Conservation (phyloP, 2,888 invertebrate genomes). For the Thereva unica region DNA sequence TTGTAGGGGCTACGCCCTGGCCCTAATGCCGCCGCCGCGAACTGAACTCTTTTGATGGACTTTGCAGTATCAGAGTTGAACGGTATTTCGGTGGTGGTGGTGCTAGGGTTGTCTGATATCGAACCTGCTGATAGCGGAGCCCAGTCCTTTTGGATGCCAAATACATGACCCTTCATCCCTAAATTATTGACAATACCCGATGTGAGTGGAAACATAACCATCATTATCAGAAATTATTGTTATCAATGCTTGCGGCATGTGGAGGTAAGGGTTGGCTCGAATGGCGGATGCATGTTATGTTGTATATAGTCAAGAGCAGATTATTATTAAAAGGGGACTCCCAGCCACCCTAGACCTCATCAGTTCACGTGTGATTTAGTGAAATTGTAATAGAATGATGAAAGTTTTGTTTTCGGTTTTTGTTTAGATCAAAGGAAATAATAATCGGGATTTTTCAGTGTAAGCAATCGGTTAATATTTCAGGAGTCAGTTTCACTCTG, state of each 20-base stretch:
- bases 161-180: slow-evolving; percentile 31
- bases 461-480: too few species aligned
- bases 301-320: too few species aligned
- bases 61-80: neutral
- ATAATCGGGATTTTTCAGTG: too few species aligned
- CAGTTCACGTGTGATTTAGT: too few species aligned
- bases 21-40: slow-evolving; percentile 1
- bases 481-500: too few species aligned
- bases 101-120: neutral
- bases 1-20: slow-evolving; percentile 14
- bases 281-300: too few species aligned
- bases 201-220: slow-evolving; percentile 30
- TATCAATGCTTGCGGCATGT: slow-evolving; percentile 23
- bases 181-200: slow-evolving; percentile 33
- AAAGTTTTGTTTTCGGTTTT: too few species aligned
- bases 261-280: neutral
- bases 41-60: slow-evolving; percentile 20
- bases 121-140: neutral
- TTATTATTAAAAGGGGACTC: too few species aligned
- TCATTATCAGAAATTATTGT: slow-evolving; percentile 35
- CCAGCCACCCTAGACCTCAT: too few species aligned
- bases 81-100: neutral
- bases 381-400: too few species aligned
- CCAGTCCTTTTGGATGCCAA: slow-evolving; percentile 34
- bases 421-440: too few species aligned